These are phyloP conservation scores for Ctenopoma multispine DNA, from an alignment of 2,797 vertebrate species.

Conservation along the genomic window DNA sequence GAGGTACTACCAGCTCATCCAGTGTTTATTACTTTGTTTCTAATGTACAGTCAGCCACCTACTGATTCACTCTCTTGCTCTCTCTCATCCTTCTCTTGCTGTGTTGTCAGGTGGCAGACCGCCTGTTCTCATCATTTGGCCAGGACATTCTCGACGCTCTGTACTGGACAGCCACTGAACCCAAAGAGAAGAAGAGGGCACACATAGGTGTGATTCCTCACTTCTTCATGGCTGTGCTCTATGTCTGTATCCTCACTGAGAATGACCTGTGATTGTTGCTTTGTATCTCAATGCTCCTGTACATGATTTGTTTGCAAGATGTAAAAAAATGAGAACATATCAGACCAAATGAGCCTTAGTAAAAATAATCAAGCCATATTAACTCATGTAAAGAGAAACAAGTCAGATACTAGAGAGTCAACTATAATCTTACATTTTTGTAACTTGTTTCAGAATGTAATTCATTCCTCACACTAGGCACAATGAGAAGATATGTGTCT, in stretches of 20 bases:
- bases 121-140: conserved; percentile 96
- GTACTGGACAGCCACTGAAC: conserved; percentile 97
- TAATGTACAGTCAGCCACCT: neutral
- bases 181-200: conserved; percentile 93
- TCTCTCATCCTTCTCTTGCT: neutral
- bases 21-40: neutral
- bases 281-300: neutral
- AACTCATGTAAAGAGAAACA: no score
- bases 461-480: no score
- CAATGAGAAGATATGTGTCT: no score
- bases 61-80: neutral
- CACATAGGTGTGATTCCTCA: conserved; percentile 96
- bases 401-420: no score
- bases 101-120: conserved; percentile 91
- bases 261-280: neutral
- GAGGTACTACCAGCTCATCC: conserved; percentile 84
- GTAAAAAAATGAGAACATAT: no score
- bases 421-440: no score
- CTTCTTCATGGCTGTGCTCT: conserved; percentile 97
- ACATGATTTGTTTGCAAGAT: neutral
- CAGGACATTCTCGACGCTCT: conserved; percentile 97
- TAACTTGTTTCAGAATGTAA: no score
- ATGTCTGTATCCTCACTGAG: conserved; percentile 93
- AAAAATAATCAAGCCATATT: no score
- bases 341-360: no score